Evolutionary conservation across 2,888 invertebrate species (phyloP), one percentile per base, ranked within the genome.

Genomic region (Pyrocoelia pectoralis): DNA sequence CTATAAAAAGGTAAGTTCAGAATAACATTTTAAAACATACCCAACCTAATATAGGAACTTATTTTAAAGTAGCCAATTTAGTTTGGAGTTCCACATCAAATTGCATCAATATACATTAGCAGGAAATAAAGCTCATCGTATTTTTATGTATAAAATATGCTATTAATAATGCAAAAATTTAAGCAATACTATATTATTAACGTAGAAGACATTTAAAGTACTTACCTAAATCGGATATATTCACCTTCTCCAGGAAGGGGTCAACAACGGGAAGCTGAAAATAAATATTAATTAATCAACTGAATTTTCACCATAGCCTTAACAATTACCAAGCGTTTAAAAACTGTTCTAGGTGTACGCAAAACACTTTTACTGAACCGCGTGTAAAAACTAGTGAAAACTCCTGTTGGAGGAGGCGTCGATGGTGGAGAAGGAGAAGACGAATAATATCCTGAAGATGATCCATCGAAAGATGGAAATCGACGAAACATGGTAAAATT

Each of bases 211-310:
- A n/a, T n/a, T n/a, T n/a, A 13, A 9, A 18, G 8, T 58, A 86
- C 90, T 89, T 81, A 92, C 90, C 90, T 74, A 91, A 86, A 84
- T 92, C 91, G 52, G 89, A 88, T 72, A 90, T 82, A 78, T 87
- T 89, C 73, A 91, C 90, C 86, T 94, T 95, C 82, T 94, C 95
- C 84, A 95, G 82, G 83, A 95, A 95, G 49, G 95, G 95, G 83
- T 95, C 95, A 53, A 92, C 94, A 55, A 93, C 93, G 63, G 95
- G 95, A 76, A 95, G 85, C 95, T 95, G 88, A 58, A 89, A 88
- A 70, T 79, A 81, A 82, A 79, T 73, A 73, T 72, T 74, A 70
- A 55, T 55, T 54, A 46, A 52, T 60, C 54, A 10, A 28, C 14
- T 46, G 3, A 40, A 2, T 15, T 24, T 14, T 43, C 12, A 46